Evolutionary conservation across 2,797 vertebrate species (phyloP).

Genomic region (Numenius phaeopus): DNA sequence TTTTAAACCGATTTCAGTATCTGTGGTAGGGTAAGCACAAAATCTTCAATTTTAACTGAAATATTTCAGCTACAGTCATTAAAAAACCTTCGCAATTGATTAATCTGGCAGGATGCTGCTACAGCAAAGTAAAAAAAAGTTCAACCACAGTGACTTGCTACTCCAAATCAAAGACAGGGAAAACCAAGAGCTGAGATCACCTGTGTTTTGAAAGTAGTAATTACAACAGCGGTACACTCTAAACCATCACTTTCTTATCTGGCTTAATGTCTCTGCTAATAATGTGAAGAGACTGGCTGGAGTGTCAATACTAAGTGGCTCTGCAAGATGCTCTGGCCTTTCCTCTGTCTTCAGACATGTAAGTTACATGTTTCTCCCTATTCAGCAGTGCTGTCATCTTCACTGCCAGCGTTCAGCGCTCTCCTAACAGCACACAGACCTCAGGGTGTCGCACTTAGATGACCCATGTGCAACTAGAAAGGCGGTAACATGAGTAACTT

Average conservation of each 20-base stretch:
- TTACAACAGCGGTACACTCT: background rate
- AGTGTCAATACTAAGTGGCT: background rate
- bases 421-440: background rate
- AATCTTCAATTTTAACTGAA: background rate
- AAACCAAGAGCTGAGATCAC: background rate
- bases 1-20: background rate
- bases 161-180: background rate
- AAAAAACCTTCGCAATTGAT: background rate
- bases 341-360: background rate
- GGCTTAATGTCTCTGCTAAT: background rate
- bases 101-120: background rate
- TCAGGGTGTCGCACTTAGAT: background rate
- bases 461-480: background rate
- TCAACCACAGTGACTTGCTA: background rate
- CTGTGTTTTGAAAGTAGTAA: background rate
- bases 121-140: background rate
- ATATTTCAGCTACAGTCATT: background rate
- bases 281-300: background rate
- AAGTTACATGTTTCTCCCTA: background rate
- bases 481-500: background rate
- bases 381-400: background rate
- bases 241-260: background rate
- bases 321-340: background rate
- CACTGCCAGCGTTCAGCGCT: background rate
- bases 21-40: background rate